Evolutionary conservation across 2,113 vertebrate species (phyloP).

Genomic region (Scartelaos histophorus): DNA sequence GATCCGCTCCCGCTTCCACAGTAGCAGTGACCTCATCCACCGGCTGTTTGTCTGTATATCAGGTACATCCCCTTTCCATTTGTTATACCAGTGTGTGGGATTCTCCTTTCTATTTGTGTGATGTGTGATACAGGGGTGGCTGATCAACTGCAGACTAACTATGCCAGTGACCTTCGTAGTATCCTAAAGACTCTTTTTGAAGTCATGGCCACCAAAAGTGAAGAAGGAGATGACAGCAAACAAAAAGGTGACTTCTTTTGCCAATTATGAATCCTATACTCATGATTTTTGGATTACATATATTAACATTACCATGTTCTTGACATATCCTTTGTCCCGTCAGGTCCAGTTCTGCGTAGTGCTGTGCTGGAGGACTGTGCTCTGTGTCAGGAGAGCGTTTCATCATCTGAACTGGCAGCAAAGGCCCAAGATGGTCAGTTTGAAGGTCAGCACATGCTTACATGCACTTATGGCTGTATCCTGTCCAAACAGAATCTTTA

Average conservation of each 20-base stretch:
- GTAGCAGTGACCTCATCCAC: slow-evolving; percentile 96
- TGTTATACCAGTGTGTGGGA: neutral
- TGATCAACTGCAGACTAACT: slow-evolving; percentile 98
- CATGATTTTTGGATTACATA: neutral
- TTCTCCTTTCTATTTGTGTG: neutral
- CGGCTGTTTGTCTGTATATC: slow-evolving; percentile 98
- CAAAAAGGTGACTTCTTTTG: slow-evolving; percentile 79
- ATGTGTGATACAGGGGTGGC: slow-evolving; percentile 83
- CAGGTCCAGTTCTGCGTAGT: slow-evolving; percentile 83
- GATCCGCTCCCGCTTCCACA: slow-evolving; percentile 92
- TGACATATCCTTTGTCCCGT: slow-evolving; percentile 31
- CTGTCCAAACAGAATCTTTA: neutral
- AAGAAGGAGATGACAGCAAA: slow-evolving; percentile 84
- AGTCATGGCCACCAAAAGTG: slow-evolving; percentile 96
- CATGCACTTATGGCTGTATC: slow-evolving; percentile 8
- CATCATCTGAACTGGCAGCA: slow-evolving; percentile 90
- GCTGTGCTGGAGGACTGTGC: slow-evolving; percentile 91
- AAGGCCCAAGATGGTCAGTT: slow-evolving; percentile 91
- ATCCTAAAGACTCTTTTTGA: slow-evolving; percentile 98
- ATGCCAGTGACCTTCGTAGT: slow-evolving; percentile 93
- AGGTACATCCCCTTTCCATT: slow-evolving; percentile 74
- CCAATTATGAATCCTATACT: neutral
- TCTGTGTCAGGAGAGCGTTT: slow-evolving; percentile 92
- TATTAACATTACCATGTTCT: neutral
- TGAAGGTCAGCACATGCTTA: slow-evolving; percentile 82